Base-by-base conservation (phyloP, 2,888 invertebrate genomes). In the Latrodectus elegans region DNA sequence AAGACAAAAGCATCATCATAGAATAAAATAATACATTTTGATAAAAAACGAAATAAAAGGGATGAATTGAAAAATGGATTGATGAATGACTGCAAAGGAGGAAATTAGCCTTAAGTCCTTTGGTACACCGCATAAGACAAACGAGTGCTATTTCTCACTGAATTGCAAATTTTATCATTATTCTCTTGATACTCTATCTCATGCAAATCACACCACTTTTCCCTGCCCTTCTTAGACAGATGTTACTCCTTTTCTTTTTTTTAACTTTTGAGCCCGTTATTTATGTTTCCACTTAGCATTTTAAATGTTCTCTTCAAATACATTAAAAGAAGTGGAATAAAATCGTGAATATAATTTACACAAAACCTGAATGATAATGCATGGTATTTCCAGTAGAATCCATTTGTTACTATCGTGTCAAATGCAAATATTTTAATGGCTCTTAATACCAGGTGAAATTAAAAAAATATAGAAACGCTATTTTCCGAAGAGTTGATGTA, bases 111-210 rank as follows among this genome's bases (percentile, higher is more conserved):
- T 64, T 38, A 11, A 38, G 67, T 68, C 49, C 38, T 15, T 38
- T 26, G 70, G 52, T 38, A 60, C 49, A 68, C 53, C 52, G 12
- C 67, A 26, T 49, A 82, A 82, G 74, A 82, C 68, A 82, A 82
- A 82, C 60, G 82, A 55, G 75, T 38, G 75, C 22, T 68, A 75
- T 70, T 38, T 72, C 55, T 75, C 68, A 75, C 75, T 68, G 82
- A 82, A 82, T 82, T 82, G 68, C 82, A 82, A 82, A 82, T 82
- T 82, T 82, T 75, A 82, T 65, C 76, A 51, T 65, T 22, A 49
- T 67, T 51, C 60, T 60, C 60, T 60, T 60, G 6, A 60, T 6
- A n/a, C 60, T 60, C 14, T 11, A 60, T 60, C 60, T 60, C 60
- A 60, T 60, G 60, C n/a, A 60, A 60, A 60, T 60, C n/a, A 60